Percentiles rank a stretch among this genome's conserved stretches.
These are phyloP conservation scores for Calliphora vomitoria DNA, from an alignment of 2,888 invertebrate species.

Conservation along the genomic window DNA sequence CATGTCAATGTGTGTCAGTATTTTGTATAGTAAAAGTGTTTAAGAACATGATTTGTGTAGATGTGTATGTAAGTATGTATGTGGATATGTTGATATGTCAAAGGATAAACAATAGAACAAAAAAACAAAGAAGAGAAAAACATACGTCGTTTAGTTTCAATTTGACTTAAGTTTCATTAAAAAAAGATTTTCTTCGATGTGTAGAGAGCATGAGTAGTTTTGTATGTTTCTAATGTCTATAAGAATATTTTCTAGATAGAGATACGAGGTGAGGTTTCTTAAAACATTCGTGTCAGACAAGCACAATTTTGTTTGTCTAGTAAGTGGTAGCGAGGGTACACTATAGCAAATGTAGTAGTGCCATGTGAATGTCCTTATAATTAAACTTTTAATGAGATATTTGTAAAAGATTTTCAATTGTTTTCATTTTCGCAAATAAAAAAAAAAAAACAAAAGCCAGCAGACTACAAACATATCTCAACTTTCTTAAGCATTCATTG, in stretches of 20 bases:
- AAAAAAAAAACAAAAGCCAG: neutral
- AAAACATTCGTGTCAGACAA: conserved; percentile 26
- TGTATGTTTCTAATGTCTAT: conserved; percentile 13
- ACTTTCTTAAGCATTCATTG: neutral
- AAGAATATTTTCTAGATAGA: conserved; percentile 30
- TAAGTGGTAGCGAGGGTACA: neutral
- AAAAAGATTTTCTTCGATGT: conserved; percentile 12
- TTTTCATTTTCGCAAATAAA: conserved; percentile 3
- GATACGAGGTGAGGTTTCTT: conserved; percentile 25
- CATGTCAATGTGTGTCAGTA: conserved; percentile 54
- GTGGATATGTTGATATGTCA: conserved; percentile 33
- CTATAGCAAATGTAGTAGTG: neutral
- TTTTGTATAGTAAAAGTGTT: conserved; percentile 42
- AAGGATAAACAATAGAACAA: conserved; percentile 31
- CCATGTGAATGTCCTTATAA: conserved; percentile 52
- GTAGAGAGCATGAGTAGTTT: neutral
- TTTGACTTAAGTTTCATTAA: conserved; percentile 43
- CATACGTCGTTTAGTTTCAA: conserved; percentile 28
- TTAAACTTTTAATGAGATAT: conserved; percentile 57
- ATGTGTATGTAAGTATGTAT: conserved; percentile 9
- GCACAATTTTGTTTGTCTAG: conserved; percentile 21
- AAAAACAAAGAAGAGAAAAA: conserved; percentile 7
- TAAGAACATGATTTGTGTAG: conserved; percentile 32
- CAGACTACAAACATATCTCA: conserved; percentile 12
- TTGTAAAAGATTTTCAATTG: conserved; percentile 13